A percentile compares a stretch with the other conserved stretches of the same genome.
Conservation (phyloP, 2,113 vertebrate species). For the Gopherus flavomarginatus region DNA sequence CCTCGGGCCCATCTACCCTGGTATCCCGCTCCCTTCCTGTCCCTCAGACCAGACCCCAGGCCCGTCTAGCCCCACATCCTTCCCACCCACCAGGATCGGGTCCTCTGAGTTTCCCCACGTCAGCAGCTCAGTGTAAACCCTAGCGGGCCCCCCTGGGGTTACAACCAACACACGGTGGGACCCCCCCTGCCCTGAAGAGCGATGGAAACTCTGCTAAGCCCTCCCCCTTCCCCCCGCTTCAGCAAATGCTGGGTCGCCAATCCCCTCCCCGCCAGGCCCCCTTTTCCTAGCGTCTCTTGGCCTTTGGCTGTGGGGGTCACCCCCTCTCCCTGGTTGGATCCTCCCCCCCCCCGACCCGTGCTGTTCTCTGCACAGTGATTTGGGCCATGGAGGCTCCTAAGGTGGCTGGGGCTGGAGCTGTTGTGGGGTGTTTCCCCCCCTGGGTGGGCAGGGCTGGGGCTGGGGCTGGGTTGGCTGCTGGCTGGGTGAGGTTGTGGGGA, state of each 20-base stretch:
- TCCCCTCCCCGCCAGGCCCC: too few relatives aligned
- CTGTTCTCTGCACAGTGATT: background rate
- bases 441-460: background rate
- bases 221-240: background rate
- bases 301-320: background rate
- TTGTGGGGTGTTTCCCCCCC: too few relatives aligned
- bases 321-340: background rate
- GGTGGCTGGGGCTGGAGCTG: background rate
- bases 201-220: background rate
- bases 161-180: too few relatives aligned
- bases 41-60: slow-evolving; percentile 20
- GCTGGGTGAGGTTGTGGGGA: background rate
- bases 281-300: background rate
- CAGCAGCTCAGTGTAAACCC: too few relatives aligned
- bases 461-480: too few relatives aligned
- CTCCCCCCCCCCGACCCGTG: background rate
- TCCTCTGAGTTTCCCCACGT: too few relatives aligned
- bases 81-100: background rate
- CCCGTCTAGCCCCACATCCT: background rate
- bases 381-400: background rate
- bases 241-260: background rate
- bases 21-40: background rate
- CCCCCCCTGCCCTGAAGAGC: background rate
- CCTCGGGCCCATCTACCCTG: background rate
- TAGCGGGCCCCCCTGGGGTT: too few relatives aligned